These are phyloP conservation scores for Anoplopoma fimbria DNA, from an alignment of 2,113 vertebrate species.

Conservation along the genomic window DNA sequence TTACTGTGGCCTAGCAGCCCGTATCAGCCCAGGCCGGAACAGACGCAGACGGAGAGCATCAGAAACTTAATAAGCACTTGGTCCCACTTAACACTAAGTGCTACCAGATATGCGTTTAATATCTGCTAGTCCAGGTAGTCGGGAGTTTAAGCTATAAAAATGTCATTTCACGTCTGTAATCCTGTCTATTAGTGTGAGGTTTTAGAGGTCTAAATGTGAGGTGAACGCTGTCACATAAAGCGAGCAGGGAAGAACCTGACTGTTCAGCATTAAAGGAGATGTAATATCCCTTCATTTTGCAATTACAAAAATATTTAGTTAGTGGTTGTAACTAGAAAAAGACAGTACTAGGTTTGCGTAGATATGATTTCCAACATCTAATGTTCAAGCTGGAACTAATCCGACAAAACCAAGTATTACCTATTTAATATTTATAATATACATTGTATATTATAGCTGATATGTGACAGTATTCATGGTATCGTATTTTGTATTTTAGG, in stretches of 20 bases:
- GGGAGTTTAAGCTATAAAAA: conserved; percentile 80
- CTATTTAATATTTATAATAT: not conserved
- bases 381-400: not conserved
- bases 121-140: conserved; percentile 81
- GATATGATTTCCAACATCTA: not conserved
- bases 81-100: conserved; percentile 84
- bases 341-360: not conserved
- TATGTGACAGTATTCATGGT: not conserved
- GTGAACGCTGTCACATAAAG: conserved; percentile 72
- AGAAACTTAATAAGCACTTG: conserved; percentile 82
- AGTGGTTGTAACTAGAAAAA: not conserved
- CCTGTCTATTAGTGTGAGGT: conserved; percentile 83
- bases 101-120: conserved; percentile 82
- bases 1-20: conserved; percentile 69
- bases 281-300: conserved; percentile 1
- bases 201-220: conserved; percentile 73
- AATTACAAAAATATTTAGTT: not conserved
- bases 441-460: no score
- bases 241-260: conserved; percentile 48
- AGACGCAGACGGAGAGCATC: conserved; percentile 79
- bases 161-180: conserved; percentile 84
- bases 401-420: not conserved
- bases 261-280: conserved; percentile 19
- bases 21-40: conserved; percentile 76
- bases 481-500: not conserved